Evolutionary conservation across 2,888 invertebrate species (phyloP).

Genomic region (Serripes groenlandicus): DNA sequence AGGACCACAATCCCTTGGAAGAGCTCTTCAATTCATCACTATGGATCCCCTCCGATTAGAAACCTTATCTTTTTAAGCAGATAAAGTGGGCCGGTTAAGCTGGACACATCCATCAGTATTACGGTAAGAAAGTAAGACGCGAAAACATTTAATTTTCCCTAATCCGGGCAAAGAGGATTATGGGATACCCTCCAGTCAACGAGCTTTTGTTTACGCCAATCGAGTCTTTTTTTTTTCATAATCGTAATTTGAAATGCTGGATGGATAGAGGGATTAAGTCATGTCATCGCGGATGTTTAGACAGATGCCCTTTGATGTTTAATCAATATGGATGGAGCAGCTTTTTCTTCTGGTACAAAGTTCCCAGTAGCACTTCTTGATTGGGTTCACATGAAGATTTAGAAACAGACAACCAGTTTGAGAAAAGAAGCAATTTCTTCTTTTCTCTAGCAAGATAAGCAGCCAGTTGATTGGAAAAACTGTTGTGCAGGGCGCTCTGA

Average conservation of each 20-base stretch:
- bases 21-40: conserved; percentile 24
- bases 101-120: conserved; percentile 61
- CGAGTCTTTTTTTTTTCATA: conserved; percentile 14
- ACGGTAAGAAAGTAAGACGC: conserved; percentile 49
- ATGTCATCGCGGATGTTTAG: not conserved
- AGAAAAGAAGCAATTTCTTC: too few relatives aligned
- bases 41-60: conserved; percentile 24
- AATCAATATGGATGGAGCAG: not conserved
- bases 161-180: conserved; percentile 64
- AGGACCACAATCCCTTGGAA: not conserved
- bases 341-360: too few relatives aligned
- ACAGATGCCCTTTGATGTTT: conserved; percentile 9
- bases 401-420: too few relatives aligned
- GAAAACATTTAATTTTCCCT: conserved; percentile 66
- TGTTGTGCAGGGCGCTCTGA: too few relatives aligned
- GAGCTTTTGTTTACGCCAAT: conserved; percentile 37
- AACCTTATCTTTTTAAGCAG: conserved; percentile 40
- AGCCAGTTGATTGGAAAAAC: too few relatives aligned
- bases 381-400: too few relatives aligned
- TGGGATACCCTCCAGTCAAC: conserved; percentile 41
- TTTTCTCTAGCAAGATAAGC: too few relatives aligned
- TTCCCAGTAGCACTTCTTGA: too few relatives aligned
- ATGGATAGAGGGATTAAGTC: conserved; percentile 7
- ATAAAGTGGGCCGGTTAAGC: conserved; percentile 36
- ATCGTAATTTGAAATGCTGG: conserved; percentile 31